phyloP scores from a whole-genome alignment of 2,888 invertebrate genomes.

The Schizotus pectinicornis region DNA sequence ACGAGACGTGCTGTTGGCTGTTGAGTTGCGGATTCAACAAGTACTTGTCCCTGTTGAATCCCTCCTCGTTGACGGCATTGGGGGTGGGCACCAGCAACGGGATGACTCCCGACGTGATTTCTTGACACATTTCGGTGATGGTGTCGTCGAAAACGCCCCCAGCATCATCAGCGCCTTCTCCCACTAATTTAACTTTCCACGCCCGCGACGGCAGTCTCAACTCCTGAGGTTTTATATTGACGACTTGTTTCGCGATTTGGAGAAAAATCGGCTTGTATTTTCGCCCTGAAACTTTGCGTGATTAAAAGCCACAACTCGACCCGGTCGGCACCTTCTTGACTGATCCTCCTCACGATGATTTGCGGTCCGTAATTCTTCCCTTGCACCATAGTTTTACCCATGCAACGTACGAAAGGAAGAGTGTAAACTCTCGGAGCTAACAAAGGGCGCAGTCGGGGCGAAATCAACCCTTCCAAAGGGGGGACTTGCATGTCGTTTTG shows the following conservation, averaged over 20 bases:
- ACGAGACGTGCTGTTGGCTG: conserved; percentile 62
- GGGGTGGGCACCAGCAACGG: conserved; percentile 68
- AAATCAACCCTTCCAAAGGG: conserved; percentile 57
- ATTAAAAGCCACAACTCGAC: not conserved
- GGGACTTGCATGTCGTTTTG: conserved; percentile 56
- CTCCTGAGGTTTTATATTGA: conserved; percentile 64
- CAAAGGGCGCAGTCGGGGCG: conserved; percentile 61
- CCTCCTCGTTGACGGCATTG: conserved; percentile 66
- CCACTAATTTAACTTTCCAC: conserved; percentile 71
- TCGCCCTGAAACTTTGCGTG: conserved; percentile 47
- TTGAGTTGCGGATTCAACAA: conserved; percentile 65
- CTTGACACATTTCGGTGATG: conserved; percentile 71
- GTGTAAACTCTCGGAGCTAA: conserved; percentile 67
- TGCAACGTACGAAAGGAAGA: conserved; percentile 66
- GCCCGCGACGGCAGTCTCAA: conserved; percentile 67
- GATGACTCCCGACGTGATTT: conserved; percentile 64
- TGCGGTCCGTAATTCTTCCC: conserved; percentile 71
- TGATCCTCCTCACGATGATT: conserved; percentile 67
- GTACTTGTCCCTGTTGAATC: conserved; percentile 68
- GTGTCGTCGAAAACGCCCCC: conserved; percentile 75
- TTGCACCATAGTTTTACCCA: conserved; percentile 72
- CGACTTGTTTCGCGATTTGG: conserved; percentile 69
- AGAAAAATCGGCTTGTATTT: conserved; percentile 66
- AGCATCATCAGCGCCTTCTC: conserved; percentile 73
- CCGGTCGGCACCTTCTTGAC: conserved; percentile 59